Evolutionary conservation across 2,888 invertebrate genomes (phyloP).

Genomic region (Argyresthia goedartella): DNA sequence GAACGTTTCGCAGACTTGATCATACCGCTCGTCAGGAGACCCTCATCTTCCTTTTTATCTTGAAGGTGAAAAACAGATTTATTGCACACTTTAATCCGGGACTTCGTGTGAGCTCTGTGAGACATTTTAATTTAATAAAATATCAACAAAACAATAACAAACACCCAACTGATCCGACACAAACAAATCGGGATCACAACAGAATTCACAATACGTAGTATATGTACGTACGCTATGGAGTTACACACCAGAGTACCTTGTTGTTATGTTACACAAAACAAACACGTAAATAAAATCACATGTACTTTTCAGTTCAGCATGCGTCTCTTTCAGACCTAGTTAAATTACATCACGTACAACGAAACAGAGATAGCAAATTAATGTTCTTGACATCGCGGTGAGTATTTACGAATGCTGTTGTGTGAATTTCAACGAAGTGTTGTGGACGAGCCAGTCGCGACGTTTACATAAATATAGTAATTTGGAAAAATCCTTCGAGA

Average conservation of each 20-base stretch:
- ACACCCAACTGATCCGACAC: not conserved
- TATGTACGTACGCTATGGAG: too few relatives aligned
- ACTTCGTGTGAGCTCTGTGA: constrained; percentile 36
- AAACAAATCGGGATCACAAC: not conserved
- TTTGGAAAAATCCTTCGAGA: too few relatives aligned
- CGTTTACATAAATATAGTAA: too few relatives aligned
- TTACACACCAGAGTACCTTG: not conserved
- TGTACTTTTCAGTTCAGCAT: not conserved
- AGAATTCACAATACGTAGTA: not conserved
- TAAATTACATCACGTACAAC: too few relatives aligned
- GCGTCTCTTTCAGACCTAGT: too few relatives aligned
- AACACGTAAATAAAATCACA: not conserved
- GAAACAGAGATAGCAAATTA: too few relatives aligned
- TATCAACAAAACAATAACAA: not conserved
- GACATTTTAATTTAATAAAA: constrained; percentile 31
- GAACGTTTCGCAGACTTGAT: constrained; percentile 85
- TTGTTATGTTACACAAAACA: not conserved
- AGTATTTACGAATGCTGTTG: too few relatives aligned
- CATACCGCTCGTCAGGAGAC: constrained; percentile 76
- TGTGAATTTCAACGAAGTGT: too few relatives aligned
- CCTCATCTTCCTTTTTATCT: constrained; percentile 78
- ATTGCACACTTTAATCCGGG: constrained; percentile 46
- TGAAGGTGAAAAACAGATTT: constrained; percentile 78
- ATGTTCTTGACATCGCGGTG: too few relatives aligned
- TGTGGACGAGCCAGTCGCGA: too few relatives aligned